Percentiles rank a stretch among this genome's conserved stretches.
Conservation (phyloP, 2,888 invertebrate genomes). For the Eurytoma adleriae region DNA sequence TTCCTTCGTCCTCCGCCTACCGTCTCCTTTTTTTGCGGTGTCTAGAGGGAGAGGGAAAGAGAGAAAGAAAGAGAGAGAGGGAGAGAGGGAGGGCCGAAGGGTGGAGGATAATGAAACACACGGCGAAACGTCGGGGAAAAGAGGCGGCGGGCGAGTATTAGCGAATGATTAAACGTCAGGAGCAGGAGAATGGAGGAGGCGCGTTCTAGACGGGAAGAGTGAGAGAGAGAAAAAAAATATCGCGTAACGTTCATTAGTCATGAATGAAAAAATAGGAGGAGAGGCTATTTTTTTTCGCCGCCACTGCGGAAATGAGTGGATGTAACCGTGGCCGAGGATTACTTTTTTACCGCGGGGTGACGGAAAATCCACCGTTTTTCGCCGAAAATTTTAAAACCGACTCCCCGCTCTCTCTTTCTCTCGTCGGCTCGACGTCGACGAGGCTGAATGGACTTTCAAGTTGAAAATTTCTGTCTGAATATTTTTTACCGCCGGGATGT, state of each 20-base stretch:
- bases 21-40: constrained; percentile 7
- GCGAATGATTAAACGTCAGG: constrained; percentile 59
- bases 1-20: constrained; percentile 27
- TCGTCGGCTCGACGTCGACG: too few species aligned
- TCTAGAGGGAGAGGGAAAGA: not conserved
- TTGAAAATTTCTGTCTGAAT: too few species aligned
- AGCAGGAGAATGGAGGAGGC: constrained; percentile 52
- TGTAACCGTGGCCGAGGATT: not conserved
- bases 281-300: constrained; percentile 25
- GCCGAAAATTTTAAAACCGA: too few species aligned
- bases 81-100: not conserved
- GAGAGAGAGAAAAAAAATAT: constrained; percentile 31
- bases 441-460: too few species aligned
- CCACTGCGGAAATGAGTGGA: not conserved
- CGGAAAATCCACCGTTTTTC: not conserved
- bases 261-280: constrained; percentile 41
- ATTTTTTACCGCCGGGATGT: too few species aligned
- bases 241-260: constrained; percentile 55
- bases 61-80: constrained; percentile 14
- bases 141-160: constrained; percentile 41
- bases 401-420: too few species aligned
- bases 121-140: constrained; percentile 42
- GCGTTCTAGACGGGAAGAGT: constrained; percentile 19
- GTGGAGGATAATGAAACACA: constrained; percentile 52
- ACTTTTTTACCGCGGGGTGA: not conserved